phyloP scores from a whole-genome alignment of 1,140 invertebrate genomes.

The Drosophila punjabiensis region DNA sequence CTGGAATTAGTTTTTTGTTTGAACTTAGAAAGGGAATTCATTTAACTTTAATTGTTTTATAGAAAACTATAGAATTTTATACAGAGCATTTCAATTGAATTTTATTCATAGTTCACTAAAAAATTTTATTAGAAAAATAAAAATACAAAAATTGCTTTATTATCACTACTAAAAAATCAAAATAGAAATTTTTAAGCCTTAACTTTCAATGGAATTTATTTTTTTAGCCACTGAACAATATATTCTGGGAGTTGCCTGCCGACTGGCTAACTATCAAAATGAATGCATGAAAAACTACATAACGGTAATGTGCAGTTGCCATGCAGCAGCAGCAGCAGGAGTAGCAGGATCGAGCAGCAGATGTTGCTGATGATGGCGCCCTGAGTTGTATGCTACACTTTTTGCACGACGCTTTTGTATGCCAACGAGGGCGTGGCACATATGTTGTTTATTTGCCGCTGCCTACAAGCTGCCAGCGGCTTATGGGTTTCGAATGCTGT shows the following conservation, averaged over 20 bases:
- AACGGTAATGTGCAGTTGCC: constrained; percentile 76
- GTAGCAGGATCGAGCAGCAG: constrained; percentile 29
- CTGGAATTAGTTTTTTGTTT: background rate
- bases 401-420: constrained; percentile 41
- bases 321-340: constrained; percentile 36
- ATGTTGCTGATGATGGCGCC: constrained; percentile 43
- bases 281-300: constrained; percentile 78
- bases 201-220: too few relatives aligned
- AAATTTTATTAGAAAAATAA: too few relatives aligned
- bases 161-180: background rate
- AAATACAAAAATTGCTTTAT: too few relatives aligned
- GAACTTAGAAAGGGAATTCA: too few relatives aligned
- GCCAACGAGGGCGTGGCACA: constrained; percentile 25
- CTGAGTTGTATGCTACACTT: constrained; percentile 62
- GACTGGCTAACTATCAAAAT: constrained; percentile 61
- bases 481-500: constrained; percentile 61
- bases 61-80: too few relatives aligned
- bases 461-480: constrained; percentile 51
- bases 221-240: constrained; percentile 44
- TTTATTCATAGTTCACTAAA: too few relatives aligned
- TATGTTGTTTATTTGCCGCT: constrained; percentile 63
- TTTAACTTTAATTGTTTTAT: too few relatives aligned
- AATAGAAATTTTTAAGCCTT: too few relatives aligned
- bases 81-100: background rate
- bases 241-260: constrained; percentile 60